Evolutionary conservation across 2,797 vertebrate species (phyloP).

Genomic region (Crossoptilon crossoptilon): DNA sequence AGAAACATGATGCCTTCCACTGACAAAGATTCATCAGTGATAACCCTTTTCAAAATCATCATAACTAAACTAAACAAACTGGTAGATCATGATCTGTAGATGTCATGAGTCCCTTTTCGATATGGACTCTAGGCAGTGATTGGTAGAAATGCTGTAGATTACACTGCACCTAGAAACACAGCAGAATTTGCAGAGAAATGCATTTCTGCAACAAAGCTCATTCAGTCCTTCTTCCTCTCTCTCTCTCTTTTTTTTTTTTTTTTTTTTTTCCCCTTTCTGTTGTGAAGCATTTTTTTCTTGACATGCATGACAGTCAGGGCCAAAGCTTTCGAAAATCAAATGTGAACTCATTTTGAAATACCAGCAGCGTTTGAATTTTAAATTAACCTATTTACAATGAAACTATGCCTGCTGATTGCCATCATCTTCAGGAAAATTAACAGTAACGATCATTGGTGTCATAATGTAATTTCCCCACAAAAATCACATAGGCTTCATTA

Average conservation of each 20-base stretch:
- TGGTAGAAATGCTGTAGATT: background rate
- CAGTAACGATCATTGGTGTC: conserved; percentile 86
- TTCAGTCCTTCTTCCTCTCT: background rate
- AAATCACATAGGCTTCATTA: conserved; percentile 86
- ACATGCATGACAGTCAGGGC: conserved; percentile 73
- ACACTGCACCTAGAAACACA: background rate
- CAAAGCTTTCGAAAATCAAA: conserved; percentile 82
- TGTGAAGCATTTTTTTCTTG: conserved; percentile 54
- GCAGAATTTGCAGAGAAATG: background rate
- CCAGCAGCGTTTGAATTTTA: conserved; percentile 85
- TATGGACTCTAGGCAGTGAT: background rate
- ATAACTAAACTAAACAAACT: background rate
- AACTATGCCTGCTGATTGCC: conserved; percentile 86
- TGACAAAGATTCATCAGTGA: background rate
- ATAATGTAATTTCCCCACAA: conserved; percentile 85
- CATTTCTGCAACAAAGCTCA: background rate
- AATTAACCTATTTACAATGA: conserved; percentile 87
- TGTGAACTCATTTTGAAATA: conserved; percentile 84
- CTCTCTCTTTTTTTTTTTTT: background rate
- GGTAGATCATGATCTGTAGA: background rate
- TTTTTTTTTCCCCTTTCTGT: background rate
- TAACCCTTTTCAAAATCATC: background rate
- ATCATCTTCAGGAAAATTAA: conserved; percentile 87
- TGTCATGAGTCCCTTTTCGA: background rate
- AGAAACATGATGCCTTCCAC: background rate